Percentiles rank a stretch among this genome's conserved stretches.
phyloP scores from a whole-genome alignment of 2,113 vertebrate species.

The Salvator merianae region DNA sequence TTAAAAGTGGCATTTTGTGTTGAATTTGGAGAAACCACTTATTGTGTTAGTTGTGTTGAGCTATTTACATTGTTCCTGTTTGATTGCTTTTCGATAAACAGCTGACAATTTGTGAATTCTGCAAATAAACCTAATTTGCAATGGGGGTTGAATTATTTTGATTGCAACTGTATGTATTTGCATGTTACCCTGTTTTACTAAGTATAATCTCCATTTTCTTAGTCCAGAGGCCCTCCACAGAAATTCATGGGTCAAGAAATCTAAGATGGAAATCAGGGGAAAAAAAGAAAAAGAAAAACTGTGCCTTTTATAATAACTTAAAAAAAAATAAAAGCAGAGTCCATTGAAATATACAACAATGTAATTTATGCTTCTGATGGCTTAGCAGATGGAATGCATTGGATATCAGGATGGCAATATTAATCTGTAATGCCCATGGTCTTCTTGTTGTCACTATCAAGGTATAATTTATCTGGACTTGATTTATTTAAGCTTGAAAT shows the following conservation, averaged over 20 bases:
- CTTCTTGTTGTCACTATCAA: neutral
- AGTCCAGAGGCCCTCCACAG: neutral
- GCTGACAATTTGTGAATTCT: no score
- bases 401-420: neutral
- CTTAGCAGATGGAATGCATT: neutral
- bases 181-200: neutral
- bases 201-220: no score
- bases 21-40: no score
- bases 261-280: neutral
- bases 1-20: no score
- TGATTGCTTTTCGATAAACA: no score
- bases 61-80: no score
- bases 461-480: neutral
- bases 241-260: neutral
- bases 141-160: no score
- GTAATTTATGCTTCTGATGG: neutral
- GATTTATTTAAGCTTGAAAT: neutral
- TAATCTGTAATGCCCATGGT: neutral
- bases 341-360: neutral
- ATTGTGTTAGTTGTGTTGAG: no score
- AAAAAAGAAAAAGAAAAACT: neutral
- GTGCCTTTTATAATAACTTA: neutral
- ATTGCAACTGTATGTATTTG: neutral
- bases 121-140: no score
- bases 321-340: neutral